These are phyloP conservation scores for Myripristis jacobus DNA, from an alignment of 2,797 vertebrate genomes.

Conservation along the genomic window DNA sequence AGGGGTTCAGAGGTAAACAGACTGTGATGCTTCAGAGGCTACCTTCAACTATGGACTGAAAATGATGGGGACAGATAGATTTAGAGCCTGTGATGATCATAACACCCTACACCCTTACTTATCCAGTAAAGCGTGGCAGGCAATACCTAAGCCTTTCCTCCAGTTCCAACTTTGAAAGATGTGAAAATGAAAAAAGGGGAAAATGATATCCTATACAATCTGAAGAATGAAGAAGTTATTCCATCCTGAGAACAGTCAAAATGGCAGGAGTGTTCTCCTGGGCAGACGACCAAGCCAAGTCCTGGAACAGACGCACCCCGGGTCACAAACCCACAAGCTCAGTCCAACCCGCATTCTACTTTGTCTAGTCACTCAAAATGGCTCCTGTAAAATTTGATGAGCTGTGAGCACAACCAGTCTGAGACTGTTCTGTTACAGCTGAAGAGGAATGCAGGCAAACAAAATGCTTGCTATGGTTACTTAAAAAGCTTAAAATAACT, in stretches of 20 bases:
- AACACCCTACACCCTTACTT: background rate
- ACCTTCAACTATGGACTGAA: background rate
- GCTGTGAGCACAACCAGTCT: conserved; percentile 55
- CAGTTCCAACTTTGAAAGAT: conserved; percentile 11
- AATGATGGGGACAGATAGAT: background rate
- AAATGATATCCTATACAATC: conserved; percentile 76
- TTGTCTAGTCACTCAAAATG: conserved; percentile 79
- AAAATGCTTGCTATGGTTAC: conserved; percentile 10
- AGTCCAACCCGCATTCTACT: conserved; percentile 74
- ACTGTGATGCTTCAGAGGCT: conserved; percentile 19
- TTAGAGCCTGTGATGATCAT: conserved; percentile 1
- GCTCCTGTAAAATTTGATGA: conserved; percentile 73
- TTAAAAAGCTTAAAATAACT: conserved; percentile 1
- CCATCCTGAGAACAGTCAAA: conserved; percentile 60
- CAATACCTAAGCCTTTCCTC: background rate
- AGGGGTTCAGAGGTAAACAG: background rate
- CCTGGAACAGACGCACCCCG: conserved; percentile 67
- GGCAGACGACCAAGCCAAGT: conserved; percentile 74
- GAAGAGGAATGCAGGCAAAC: conserved; percentile 25
- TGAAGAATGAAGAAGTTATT: conserved; percentile 68
- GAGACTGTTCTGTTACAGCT: conserved; percentile 39
- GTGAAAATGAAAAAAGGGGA: conserved; percentile 16
- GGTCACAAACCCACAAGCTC: conserved; percentile 76
- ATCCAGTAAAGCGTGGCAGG: conserved; percentile 18
- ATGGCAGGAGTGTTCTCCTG: conserved; percentile 68